Percentiles rank a stretch among this genome's conserved stretches.
Conservation (phyloP, 2,888 invertebrate species). For the Apamea anceps region DNA sequence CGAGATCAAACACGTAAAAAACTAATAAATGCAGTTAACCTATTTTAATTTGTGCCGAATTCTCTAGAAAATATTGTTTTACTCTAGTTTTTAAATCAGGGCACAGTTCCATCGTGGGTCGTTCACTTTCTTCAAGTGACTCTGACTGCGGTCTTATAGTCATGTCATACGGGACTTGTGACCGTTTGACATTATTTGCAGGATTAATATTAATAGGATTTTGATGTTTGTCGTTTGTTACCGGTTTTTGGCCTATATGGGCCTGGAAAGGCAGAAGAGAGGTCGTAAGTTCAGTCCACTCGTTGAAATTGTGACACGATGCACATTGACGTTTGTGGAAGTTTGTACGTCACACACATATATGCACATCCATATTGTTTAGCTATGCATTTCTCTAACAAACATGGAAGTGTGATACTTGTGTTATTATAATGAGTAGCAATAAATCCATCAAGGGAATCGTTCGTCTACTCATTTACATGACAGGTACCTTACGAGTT, state of each 20-base stretch:
- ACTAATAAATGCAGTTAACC: conserved; percentile 55
- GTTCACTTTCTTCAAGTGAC: conserved; percentile 10
- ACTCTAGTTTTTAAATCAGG: conserved; percentile 41
- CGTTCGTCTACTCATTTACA: too few relatives aligned
- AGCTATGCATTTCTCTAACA: too few relatives aligned
- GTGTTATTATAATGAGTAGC: too few relatives aligned
- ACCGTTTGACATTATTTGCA: conserved; percentile 36
- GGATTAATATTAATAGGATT: conserved; percentile 50
- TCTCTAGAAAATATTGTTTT: conserved; percentile 44
- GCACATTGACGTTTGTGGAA: too few relatives aligned
- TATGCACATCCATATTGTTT: too few relatives aligned
- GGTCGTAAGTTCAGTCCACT: conserved; percentile 8
- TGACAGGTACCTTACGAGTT: too few relatives aligned
- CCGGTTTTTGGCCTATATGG: conserved; percentile 22
- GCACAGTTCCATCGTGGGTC: conserved; percentile 29
- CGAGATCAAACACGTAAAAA: conserved; percentile 51
- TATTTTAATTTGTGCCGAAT: conserved; percentile 39
- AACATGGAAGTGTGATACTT: too few relatives aligned
- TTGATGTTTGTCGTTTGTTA: conserved; percentile 9
- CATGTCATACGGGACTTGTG: conserved; percentile 38
- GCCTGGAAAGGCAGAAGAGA: neutral
- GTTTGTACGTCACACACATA: too few relatives aligned
- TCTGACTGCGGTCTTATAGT: neutral
- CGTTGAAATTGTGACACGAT: neutral
- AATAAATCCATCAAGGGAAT: too few relatives aligned